Evolutionary conservation across 2,113 vertebrate species (phyloP).

Genomic region (Alces alces): DNA sequence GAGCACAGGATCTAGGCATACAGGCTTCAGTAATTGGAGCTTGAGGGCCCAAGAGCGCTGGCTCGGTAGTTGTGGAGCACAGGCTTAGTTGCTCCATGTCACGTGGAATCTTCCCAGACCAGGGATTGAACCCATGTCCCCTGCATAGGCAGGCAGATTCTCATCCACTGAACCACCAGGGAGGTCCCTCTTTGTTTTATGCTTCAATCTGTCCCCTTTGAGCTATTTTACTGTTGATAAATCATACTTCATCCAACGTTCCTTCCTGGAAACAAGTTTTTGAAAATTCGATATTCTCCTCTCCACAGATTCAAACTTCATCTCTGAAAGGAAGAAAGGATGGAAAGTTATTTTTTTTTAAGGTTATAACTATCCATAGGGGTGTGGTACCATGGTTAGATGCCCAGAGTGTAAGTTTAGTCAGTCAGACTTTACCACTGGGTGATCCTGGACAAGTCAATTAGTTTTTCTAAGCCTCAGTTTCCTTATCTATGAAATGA

Average conservation of each 20-base stretch:
- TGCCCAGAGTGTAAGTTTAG: neutral
- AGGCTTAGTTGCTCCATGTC: neutral
- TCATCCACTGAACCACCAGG: neutral
- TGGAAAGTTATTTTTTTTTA: neutral
- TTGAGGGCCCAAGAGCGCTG: rapidly evolving
- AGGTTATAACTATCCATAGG: neutral
- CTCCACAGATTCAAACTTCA: neutral
- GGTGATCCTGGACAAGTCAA: neutral
- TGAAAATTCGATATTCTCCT: neutral
- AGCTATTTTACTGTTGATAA: neutral
- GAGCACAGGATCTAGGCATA: neutral
- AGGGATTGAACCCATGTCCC: neutral
- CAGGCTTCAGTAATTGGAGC: neutral
- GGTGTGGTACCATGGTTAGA: neutral
- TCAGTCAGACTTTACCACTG: neutral
- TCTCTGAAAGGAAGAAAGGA: neutral
- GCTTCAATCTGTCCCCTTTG: neutral
- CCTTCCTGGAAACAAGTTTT: neutral
- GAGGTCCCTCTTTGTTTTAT: neutral
- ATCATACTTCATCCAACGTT: neutral
- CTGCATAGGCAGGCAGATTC: neutral
- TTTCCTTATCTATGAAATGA: neutral
- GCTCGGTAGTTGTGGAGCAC: neutral
- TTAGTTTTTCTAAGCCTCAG: neutral
- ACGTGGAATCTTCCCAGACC: neutral